phyloP scores from a whole-genome alignment of 2,888 invertebrate species.

The Tromatobia lineatoria region DNA sequence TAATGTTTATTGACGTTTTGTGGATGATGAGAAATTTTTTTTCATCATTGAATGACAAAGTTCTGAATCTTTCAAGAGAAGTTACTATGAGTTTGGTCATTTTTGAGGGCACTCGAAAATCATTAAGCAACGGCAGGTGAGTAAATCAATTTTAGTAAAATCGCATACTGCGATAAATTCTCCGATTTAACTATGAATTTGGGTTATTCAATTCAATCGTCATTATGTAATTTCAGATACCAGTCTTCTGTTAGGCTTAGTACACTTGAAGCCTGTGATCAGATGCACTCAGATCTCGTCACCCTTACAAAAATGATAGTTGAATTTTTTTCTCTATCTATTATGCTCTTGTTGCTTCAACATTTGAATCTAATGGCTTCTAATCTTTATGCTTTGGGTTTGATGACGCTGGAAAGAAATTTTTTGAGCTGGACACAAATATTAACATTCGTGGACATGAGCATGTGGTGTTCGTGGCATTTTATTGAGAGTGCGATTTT shows the following conservation, averaged over 20 bases:
- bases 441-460: conserved; percentile 1
- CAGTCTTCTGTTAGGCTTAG: conserved; percentile 1
- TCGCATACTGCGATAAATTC: no score
- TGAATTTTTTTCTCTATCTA: conserved; percentile 57
- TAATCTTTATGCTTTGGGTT: conserved; percentile 59
- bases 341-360: conserved; percentile 57
- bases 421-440: not conserved
- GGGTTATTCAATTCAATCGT: not conserved
- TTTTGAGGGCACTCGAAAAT: not conserved
- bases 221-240: conserved; percentile 42
- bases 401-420: conserved; percentile 30
- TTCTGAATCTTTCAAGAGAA: conserved; percentile 38
- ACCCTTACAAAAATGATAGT: conserved; percentile 49
- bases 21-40: conserved; percentile 50
- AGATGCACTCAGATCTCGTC: conserved; percentile 64
- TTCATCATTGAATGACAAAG: conserved; percentile 51
- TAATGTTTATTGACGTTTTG: conserved; percentile 51
- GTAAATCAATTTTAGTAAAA: conserved; percentile 2
- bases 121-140: conserved; percentile 36
- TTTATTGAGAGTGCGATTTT: conserved; percentile 35
- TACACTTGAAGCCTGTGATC: conserved; percentile 53
- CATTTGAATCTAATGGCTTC: conserved; percentile 55
- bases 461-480: conserved; percentile 53
- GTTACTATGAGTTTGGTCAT: not conserved
- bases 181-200: no score